phyloP scores from a whole-genome alignment of 2,797 vertebrate genomes.

The Ceryle rudis region DNA sequence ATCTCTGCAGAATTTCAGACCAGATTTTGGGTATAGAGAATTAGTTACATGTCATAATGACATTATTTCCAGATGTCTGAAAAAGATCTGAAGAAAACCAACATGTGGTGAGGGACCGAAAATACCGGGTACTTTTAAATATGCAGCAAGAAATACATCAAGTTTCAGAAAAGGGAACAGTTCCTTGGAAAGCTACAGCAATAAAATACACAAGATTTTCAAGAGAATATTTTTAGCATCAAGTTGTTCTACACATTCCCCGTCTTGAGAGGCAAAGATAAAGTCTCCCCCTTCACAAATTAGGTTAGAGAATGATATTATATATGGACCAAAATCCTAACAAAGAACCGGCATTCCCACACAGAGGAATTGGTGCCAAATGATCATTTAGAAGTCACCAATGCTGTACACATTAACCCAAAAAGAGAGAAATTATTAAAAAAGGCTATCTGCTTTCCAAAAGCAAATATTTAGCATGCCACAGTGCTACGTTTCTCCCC shows the following conservation, averaged over 20 bases:
- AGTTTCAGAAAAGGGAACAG: not conserved
- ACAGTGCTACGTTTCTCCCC: not conserved
- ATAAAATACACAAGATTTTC: not conserved
- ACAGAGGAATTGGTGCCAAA: not conserved
- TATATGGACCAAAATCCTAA: not conserved
- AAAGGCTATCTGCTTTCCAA: not conserved
- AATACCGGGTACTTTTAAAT: not conserved
- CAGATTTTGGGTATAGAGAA: not conserved
- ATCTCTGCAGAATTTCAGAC: slow-evolving; percentile 11
- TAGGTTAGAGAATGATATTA: not conserved
- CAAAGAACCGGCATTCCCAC: not conserved
- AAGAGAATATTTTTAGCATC: not conserved
- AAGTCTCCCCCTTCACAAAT: not conserved
- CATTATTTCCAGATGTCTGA: slow-evolving; percentile 46
- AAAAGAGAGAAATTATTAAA: not conserved
- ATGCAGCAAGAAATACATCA: not conserved
- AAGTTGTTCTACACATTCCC: not conserved
- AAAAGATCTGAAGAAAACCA: slow-evolving; percentile 12
- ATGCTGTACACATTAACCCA: not conserved
- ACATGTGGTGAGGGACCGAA: slow-evolving; percentile 10
- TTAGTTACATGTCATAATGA: slow-evolving; percentile 29
- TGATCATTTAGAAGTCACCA: not conserved
- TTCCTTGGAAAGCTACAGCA: not conserved
- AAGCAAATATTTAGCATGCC: not conserved
- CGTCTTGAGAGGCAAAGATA: not conserved